Conservation (phyloP, 2,888 invertebrate genomes). For the Listrodromus nycthemerus region DNA sequence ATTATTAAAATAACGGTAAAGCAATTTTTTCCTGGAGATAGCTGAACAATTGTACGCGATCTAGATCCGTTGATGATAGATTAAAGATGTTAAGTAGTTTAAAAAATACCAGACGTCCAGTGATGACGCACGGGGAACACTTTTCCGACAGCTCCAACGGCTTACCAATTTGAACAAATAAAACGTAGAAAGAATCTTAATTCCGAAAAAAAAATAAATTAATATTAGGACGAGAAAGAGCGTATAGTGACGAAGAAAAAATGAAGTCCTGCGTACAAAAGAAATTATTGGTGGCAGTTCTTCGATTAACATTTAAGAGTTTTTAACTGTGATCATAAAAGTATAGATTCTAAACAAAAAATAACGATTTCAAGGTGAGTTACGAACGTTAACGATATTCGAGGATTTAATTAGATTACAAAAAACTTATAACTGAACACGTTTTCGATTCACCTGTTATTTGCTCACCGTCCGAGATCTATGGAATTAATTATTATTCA, state of each 20-base stretch:
- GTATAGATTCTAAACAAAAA: slow-evolving; percentile 41
- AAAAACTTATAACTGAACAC: slow-evolving; percentile 7
- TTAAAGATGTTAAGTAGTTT: not conserved
- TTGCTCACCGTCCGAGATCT: slow-evolving; percentile 50
- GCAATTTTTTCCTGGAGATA: not conserved
- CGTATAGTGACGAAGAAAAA: slow-evolving; percentile 16
- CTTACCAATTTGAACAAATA: not conserved
- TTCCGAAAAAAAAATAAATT: not conserved
- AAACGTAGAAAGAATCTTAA: not conserved
- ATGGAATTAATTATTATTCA: slow-evolving; percentile 41
- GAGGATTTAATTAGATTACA: slow-evolving; percentile 17
- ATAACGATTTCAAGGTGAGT: slow-evolving; percentile 8
- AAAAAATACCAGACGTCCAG: not conserved
- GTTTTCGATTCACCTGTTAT: slow-evolving; percentile 52
- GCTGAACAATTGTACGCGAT: not conserved
- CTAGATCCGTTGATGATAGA: not conserved
- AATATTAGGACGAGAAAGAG: slow-evolving; percentile 18
- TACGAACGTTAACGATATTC: slow-evolving; percentile 17
- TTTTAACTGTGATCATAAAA: slow-evolving; percentile 48
- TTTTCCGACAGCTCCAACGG: not conserved
- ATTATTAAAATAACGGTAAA: not conserved
- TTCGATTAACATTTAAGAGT: slow-evolving; percentile 28
- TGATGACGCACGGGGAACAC: not conserved
- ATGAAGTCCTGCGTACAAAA: slow-evolving; percentile 29
- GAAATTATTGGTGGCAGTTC: slow-evolving; percentile 24